Evolutionary conservation across 2,113 vertebrate genomes (phyloP), one percentile per base, ranked within the genome.

Genomic region (Leptobrachium ailaonicum): DNA sequence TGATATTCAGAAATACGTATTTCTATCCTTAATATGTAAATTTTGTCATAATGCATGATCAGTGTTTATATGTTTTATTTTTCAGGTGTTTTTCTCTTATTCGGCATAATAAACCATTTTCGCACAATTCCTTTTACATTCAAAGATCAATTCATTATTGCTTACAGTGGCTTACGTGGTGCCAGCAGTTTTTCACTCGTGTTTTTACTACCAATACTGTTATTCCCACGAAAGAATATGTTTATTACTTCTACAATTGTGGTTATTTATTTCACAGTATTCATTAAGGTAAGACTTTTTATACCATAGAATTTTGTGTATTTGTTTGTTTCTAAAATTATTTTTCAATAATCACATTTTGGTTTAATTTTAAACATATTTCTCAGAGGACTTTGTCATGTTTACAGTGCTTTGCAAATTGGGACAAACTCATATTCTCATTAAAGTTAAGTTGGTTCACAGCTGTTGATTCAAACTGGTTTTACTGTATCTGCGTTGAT

Each of bases 111-210:
- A 83, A 99, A 99, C 91, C 95, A 93, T 82, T 98, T 98, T 84
- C 94, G 96, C 83, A 98, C 95, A 7, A 95, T 96, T 71, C 94
- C 95, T 2, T 97, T 99, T 81, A 96, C 94, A 86, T 13, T 92
- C 68, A 98, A 99, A 85, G 98, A 99, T 87, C 97, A 98, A 66
- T 94, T 96, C 78, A 94, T 96, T 76, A 90, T 99, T 85, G 94
- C 95, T 77, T 99, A 98, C 81, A 96, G 98, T 58, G 98, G 97
- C 1, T 91, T 99, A 71, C 89, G 98, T 83, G 98, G 98, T 58
- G 96, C 97, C 12, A 90, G 98, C 84, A 96, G 95, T 41, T 99
- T 98, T 80, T 97, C 97, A 41, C 91, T 99, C 82, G 97, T 91
- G 0, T 98, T 97, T 89, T 92, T 98, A 44, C 95, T 99, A 50